Percentiles rank a stretch among this genome's conserved stretches.
Conservation (phyloP, 2,113 vertebrate genomes). For the Burhinus oedicnemus region DNA sequence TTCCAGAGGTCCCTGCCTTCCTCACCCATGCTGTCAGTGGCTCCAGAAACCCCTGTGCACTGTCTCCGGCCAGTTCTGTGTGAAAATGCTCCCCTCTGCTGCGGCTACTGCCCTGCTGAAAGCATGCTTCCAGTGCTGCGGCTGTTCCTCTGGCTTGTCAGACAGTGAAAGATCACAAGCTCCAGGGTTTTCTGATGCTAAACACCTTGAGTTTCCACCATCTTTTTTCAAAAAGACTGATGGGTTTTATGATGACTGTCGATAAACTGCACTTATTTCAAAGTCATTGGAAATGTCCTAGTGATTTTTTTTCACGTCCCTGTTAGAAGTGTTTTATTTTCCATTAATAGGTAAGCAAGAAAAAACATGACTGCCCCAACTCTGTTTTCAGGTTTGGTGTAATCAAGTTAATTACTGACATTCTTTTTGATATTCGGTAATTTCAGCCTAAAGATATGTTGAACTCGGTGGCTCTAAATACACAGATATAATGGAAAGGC, state of each 20-base stretch:
- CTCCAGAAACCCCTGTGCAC: not conserved
- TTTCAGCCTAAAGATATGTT: slow-evolving; percentile 5
- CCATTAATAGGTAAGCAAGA: not conserved
- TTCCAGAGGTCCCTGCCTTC: not conserved
- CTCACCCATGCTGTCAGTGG: not conserved
- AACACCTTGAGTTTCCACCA: not conserved
- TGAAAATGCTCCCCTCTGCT: not conserved
- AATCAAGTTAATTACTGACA: slow-evolving; percentile 19
- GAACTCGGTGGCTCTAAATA: not conserved
- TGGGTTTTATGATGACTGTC: not conserved
- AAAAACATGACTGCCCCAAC: not conserved
- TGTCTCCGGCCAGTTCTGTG: not conserved
- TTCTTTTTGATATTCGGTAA: not conserved
- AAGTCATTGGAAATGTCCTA: not conserved
- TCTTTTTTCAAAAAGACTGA: not conserved
- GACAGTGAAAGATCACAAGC: not conserved
- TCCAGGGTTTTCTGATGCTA: not conserved
- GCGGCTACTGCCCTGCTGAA: not conserved
- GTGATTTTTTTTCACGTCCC: not conserved
- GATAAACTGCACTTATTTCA: not conserved
- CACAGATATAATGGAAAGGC: not conserved
- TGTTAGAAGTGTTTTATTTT: not conserved
- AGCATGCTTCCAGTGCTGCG: not conserved
- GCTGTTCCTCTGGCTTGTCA: not conserved
- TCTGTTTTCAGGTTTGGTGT: not conserved